phyloP scores from a whole-genome alignment of 2,113 vertebrate genomes.

The Ahaetulla prasina region DNA sequence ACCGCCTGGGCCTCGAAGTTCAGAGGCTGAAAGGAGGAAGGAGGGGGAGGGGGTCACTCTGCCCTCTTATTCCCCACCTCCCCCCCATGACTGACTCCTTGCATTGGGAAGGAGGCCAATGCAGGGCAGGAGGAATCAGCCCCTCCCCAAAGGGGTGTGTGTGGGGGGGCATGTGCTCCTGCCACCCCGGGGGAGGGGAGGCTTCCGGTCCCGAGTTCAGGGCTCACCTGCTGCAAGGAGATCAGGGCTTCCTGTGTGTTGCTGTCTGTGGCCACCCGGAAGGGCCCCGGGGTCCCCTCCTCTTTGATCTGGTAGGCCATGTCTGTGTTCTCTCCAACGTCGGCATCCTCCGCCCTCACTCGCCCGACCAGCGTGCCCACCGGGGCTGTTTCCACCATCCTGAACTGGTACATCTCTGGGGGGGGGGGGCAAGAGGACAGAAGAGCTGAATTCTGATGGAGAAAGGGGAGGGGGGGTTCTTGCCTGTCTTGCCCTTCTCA shows the following conservation, averaged over 20 bases:
- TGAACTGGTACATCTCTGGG: constrained; percentile 93
- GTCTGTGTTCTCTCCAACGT: constrained; percentile 95
- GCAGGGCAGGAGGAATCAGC: too few species aligned
- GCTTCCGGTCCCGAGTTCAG: background rate
- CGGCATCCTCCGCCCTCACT: constrained; percentile 88
- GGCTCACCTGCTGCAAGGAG: constrained; percentile 79
- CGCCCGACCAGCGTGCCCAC: constrained; percentile 85
- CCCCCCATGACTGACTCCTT: background rate
- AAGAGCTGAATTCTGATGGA: background rate
- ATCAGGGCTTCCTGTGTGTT: constrained; percentile 92
- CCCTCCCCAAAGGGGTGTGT: background rate
- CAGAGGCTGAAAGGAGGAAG: constrained; percentile 72
- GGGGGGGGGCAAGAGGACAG: background rate
- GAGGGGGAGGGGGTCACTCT: background rate
- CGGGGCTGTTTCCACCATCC: constrained; percentile 80
- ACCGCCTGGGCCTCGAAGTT: constrained; percentile 89
- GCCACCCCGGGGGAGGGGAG: background rate
- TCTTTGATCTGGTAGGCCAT: constrained; percentile 92
- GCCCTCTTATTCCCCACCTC: background rate
- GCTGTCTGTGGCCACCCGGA: constrained; percentile 87
- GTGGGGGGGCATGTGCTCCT: background rate
- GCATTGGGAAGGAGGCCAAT: background rate
- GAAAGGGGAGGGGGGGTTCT: background rate
- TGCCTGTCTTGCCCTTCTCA: background rate
- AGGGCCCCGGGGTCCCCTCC: constrained; percentile 80